Percentiles rank a stretch among this genome's conserved stretches.
These are phyloP conservation scores for Leptestheria dahalacensis DNA, from an alignment of 1,140 invertebrate species.

Conservation along the genomic window DNA sequence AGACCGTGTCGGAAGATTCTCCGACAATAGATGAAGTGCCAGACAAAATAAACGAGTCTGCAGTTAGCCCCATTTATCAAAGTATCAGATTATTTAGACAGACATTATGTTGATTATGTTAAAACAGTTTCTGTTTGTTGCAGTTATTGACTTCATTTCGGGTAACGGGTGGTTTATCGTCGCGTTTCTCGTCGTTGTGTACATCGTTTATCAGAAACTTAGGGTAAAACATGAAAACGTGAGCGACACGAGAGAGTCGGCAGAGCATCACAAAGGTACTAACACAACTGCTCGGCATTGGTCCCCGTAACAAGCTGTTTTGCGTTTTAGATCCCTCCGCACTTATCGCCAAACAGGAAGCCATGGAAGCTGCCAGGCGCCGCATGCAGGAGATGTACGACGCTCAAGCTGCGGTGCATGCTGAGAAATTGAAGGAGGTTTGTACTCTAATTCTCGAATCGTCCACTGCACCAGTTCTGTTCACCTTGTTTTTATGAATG, in stretches of 20 bases:
- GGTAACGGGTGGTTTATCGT: background rate
- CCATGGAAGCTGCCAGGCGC: constrained; percentile 7
- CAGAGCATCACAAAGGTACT: background rate
- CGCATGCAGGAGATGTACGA: constrained; percentile 7
- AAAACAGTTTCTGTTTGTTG: too few relatives aligned
- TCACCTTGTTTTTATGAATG: background rate
- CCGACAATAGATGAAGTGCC: too few relatives aligned
- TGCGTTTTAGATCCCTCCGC: background rate
- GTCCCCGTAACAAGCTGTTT: background rate
- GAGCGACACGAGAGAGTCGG: background rate
- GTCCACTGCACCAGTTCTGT: background rate
- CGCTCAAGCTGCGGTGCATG: background rate
- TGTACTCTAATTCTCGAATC: background rate
- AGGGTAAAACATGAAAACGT: background rate
- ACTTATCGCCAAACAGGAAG: constrained; percentile 4
- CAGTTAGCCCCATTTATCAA: too few relatives aligned
- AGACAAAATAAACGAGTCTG: too few relatives aligned
- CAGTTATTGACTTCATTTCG: background rate
- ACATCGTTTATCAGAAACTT: background rate
- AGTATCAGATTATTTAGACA: too few relatives aligned
- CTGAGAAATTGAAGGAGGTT: background rate
- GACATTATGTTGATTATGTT: too few relatives aligned
- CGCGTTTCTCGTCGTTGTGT: background rate
- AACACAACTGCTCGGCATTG: background rate
- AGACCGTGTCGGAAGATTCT: too few relatives aligned